Evolutionary conservation across 2,113 vertebrate species (phyloP).

Genomic region (Dipodomys spectabilis): DNA sequence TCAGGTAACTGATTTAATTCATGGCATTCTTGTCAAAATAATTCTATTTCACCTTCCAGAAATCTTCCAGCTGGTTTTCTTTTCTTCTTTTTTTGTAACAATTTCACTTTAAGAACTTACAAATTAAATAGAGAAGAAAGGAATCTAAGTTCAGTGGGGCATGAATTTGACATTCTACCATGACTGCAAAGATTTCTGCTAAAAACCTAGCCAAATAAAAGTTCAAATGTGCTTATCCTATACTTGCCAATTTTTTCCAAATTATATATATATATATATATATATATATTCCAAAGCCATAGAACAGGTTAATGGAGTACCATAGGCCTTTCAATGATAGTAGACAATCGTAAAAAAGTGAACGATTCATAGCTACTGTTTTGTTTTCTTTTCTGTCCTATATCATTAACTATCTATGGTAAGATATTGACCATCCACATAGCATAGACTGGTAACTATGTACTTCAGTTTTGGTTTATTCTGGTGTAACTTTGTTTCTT

Average conservation of each 20-base stretch:
- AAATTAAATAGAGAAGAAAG: not conserved
- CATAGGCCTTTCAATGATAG: not conserved
- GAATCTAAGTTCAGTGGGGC: not conserved
- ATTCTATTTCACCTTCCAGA: constrained; percentile 62
- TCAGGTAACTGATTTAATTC: constrained; percentile 45
- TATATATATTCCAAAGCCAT: not conserved
- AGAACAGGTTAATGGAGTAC: not conserved
- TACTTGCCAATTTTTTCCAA: not conserved
- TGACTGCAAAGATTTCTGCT: not conserved
- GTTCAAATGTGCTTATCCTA: not conserved
- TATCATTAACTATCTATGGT: not conserved
- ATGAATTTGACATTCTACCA: not conserved
- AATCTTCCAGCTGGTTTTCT: constrained; percentile 47
- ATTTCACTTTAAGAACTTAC: not conserved
- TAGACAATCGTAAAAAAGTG: not conserved
- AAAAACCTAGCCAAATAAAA: not conserved
- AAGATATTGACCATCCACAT: not conserved
- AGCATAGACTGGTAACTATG: fast-evolving
- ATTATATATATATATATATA: no score
- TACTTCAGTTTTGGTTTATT: not conserved
- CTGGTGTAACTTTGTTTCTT: not conserved
- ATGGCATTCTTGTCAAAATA: constrained; percentile 63
- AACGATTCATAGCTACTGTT: not conserved
- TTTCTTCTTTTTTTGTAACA: not conserved
- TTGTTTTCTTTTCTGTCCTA: not conserved